A percentile compares a stretch with the other conserved stretches of the same genome.
Conservation (phyloP, 2,888 invertebrate genomes). For the Stomorhina lunata region DNA sequence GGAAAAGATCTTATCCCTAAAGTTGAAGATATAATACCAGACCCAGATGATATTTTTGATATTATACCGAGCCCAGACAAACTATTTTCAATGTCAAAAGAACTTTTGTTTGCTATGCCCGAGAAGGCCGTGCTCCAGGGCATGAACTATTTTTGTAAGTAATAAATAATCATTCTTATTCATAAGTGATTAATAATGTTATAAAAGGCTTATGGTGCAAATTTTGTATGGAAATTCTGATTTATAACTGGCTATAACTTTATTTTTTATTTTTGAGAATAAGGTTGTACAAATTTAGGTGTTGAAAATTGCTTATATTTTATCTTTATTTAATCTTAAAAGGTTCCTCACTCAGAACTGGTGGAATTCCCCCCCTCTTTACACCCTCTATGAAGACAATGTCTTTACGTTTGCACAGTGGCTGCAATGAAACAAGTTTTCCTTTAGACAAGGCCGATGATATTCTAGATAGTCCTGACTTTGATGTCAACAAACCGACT, state of each 20-base stretch:
- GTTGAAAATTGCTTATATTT: too few relatives aligned
- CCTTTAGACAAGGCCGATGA: constrained; percentile 65
- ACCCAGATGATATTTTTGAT: constrained; percentile 8
- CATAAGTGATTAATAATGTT: background rate
- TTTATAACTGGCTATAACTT: too few relatives aligned
- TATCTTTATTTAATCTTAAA: too few relatives aligned
- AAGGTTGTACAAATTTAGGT: too few relatives aligned
- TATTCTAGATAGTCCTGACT: constrained; percentile 67
- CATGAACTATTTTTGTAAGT: constrained; percentile 33
- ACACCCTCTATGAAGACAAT: constrained; percentile 69
- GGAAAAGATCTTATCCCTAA: too few relatives aligned
- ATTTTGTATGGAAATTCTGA: too few relatives aligned
- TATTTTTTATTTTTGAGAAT: too few relatives aligned
- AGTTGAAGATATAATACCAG: too few relatives aligned
- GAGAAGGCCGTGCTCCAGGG: constrained; percentile 22
- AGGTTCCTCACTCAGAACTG: too few relatives aligned
- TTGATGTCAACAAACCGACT: constrained; percentile 68
- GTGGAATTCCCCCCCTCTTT: constrained; percentile 63
- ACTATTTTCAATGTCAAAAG: constrained; percentile 5
- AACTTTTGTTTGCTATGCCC: constrained; percentile 39
- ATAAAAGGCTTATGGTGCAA: constrained; percentile 68
- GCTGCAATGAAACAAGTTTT: constrained; percentile 65
- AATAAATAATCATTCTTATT: background rate
- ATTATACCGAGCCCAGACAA: constrained; percentile 35
- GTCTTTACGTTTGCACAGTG: constrained; percentile 68